Evolutionary conservation across 92 coral and sea anemone species (phyloP), one percentile per base, ranked within the genome.

Genomic region (Heliopora coerulea): DNA sequence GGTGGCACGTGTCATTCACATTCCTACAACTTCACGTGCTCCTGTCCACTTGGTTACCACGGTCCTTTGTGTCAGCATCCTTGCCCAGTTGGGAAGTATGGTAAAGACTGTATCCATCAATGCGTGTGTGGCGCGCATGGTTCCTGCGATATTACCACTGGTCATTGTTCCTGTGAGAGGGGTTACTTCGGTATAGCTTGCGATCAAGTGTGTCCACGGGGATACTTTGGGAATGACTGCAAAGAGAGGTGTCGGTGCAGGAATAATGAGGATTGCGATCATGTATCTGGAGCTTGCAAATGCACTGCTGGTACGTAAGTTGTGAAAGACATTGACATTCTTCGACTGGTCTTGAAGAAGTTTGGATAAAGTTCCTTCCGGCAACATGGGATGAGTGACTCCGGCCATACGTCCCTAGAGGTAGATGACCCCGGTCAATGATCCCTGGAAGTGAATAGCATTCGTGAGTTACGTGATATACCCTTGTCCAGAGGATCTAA

Each of bases 211-310:
- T 93, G 98, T 60, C 80, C 75, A 0, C 42, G 44, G 7, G 89
- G 96, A n/a, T 93, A 81, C 85, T 93, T 78, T 84, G 98, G 98
- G 34, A 86, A 83, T 83, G 78, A 77, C 58, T 93, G 98, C 63
- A 73, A 75, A 14, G 96, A 93, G 85, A 86, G 34, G 56, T 93
- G 98, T 62, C 91, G 84, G 78, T 93, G 98, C 54, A 56, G 73
- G 66, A 88, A 86, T 49, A 80, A 87, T 1, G 89, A 87, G 14
- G 23, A 78, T 3, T 93, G 98, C 63, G 80, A 90, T 57, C 74
- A 66, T 8, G 83, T 64, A 63, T 81, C 78, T 1, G 98, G 98
- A 28, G 62, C 67, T n/a, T 93, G 98, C 61, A 83, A 84, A 58
- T 93, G 98, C 57, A 80, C 84, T 0, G 42, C 74, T 39, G 86